Base-by-base conservation (phyloP, 2,888 invertebrate genomes). In the Tetragonisca angustula region DNA sequence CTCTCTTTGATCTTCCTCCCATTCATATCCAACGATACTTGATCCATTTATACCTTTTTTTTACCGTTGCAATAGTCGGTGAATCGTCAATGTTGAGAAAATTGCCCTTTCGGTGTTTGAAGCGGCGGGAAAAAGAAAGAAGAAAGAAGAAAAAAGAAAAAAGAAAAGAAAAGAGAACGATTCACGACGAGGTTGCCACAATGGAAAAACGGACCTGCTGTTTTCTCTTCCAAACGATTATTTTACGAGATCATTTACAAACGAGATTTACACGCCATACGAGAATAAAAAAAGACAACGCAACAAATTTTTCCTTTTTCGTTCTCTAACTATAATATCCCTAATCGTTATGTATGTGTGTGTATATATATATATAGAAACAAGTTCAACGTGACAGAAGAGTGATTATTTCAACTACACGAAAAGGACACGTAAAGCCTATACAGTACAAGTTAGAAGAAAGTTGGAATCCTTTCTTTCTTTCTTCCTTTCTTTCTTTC, bases 361-460 rank as follows among this genome's bases (percentile, higher is more conserved):
- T 36, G 6, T 36, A 36, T 36, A 36, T 36, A 36, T 9, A 36
- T 36, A 43, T 86, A 76, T 74, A 74, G 77, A 87, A 87, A 85
- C 74, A 81, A 82, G 81, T 72, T 59, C 32, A 32, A 59, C 17
- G 24, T 17, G 43, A 81, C 78, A 85, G 81, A 86, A 86, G 84
- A 88, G 76, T 83, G 75, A 90, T 87, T 83, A 86, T 82, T 73
- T 79, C 84, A 75, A 78, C 68, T 87, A 84, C 76, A 76, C 78
- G 9, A 81, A 84, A 84, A 73, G 81, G 83, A 89, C 86, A 90
- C 84, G 19, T 83, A 85, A 86, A 89, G 85, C 83, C 78, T 84
- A 86, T 83, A 88, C 85, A 24, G 36, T 36, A n/a, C n/a, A 85
- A 85, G 73, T 74, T 73, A 88, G 87, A 85, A 86, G 88, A 85